phyloP scores from a whole-genome alignment of 1,140 invertebrate species.

The Aphelenchoides fujianensis region DNA sequence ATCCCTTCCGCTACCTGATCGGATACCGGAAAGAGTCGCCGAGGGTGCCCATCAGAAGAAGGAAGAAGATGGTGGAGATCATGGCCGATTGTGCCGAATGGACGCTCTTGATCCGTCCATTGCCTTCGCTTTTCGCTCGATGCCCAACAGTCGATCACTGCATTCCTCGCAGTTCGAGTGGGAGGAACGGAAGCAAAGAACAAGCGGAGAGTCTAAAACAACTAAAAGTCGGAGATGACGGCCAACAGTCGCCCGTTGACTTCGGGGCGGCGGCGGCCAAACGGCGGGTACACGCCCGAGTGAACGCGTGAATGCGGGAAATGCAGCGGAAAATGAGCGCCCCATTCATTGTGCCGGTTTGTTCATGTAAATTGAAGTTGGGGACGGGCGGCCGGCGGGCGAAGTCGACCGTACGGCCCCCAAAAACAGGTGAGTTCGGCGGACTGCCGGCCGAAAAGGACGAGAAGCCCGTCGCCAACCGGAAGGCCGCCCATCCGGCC shows the following conservation, averaged over 20 bases:
- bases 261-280: background rate
- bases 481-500: too few relatives aligned
- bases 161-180: too few relatives aligned
- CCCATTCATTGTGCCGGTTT: background rate
- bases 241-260: too few relatives aligned
- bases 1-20: conserved; percentile 18
- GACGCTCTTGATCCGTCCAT: background rate
- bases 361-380: conserved; percentile 3
- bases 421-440: too few relatives aligned
- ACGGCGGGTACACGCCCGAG: background rate
- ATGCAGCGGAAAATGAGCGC: background rate
- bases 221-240: too few relatives aligned
- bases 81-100: background rate
- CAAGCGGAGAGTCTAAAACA: too few relatives aligned
- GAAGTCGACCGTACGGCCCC: background rate
- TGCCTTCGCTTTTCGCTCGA: too few relatives aligned
- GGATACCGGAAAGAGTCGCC: conserved; percentile 9
- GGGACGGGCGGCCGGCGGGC: background rate
- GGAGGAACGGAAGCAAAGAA: too few relatives aligned
- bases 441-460: too few relatives aligned
- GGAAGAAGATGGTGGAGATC: background rate
- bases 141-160: too few relatives aligned
- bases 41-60: background rate
- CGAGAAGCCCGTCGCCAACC: too few relatives aligned
- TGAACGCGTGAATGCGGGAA: background rate